Base-by-base conservation (phyloP, 2,888 invertebrate genomes). In the Erebia palarica region DNA sequence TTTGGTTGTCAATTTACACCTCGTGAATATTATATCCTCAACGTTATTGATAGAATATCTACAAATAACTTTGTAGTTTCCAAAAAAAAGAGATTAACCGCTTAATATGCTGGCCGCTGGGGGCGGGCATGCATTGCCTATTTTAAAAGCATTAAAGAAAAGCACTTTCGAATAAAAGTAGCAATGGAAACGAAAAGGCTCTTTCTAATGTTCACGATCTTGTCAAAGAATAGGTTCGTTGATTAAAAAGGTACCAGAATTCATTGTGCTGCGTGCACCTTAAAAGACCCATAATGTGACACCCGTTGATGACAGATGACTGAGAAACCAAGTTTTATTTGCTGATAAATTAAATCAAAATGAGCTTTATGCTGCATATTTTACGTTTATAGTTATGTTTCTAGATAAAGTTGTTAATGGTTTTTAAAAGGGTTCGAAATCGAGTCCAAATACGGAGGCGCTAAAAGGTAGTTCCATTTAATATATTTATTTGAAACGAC, bases 251-350 rank as follows among this genome's bases (percentile, higher is more conserved):
- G 79, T 76, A 71, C 77, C 81, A 76, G 77, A 82, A 72, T 76
- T 79, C 77, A 80, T 84, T 84, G 80, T 82, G 36, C 36, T 36
- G 36, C 7, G 36, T 36, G 73, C 73, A 71, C 76, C 77, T 77
- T 78, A 85, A 86, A 85, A 82, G 81, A 81, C 77, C 65, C 77
- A 73, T 89, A 89, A 90, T 89, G 86, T 88, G 91, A 90, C 91
- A 90, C 82, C 85, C 87, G 80, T 88, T 80, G 88, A 91, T 90
- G 90, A 91, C 89, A 88, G 87, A 91, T 89, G 88, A 89, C 84
- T 74, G 76, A 77, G 68, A 75, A 65, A 67, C 77, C 73, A 75
- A 65, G 65, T 74, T 59, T 73, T 44, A 67, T 59, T 51, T 63
- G n/a, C 16, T 8, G 60, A 16, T 51, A 18, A 14, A 11, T n/a